A percentile compares a stretch with the other conserved stretches of the same genome.
Evolutionary conservation across 2,888 invertebrate genomes (phyloP).

Genomic region (Leptogaster cylindrica): DNA sequence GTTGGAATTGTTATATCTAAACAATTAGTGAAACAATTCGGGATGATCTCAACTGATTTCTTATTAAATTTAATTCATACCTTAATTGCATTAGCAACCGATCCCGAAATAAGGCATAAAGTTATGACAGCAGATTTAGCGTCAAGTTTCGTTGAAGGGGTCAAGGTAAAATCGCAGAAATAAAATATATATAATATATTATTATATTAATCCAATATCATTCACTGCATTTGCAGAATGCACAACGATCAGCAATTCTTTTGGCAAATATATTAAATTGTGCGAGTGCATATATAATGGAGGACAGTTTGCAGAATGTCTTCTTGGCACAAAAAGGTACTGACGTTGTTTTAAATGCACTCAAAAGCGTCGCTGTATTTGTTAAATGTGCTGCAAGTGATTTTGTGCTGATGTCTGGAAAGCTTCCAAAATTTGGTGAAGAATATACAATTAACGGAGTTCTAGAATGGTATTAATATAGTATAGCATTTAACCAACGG

Average conservation of each 20-base stretch:
- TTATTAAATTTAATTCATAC: conserved; percentile 20
- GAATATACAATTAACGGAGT: conserved; percentile 55
- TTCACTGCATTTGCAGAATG: conserved; percentile 14
- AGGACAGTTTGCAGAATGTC: conserved; percentile 49
- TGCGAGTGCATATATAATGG: conserved; percentile 48
- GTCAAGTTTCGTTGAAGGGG: conserved; percentile 14
- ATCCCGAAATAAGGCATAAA: conserved; percentile 22
- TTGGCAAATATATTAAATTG: conserved; percentile 44
- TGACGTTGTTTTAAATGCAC: conserved; percentile 53
- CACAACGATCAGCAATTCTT: conserved; percentile 33
- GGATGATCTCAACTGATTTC: conserved; percentile 36
- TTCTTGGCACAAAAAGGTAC: conserved; percentile 51
- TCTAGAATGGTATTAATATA: conserved; percentile 52
- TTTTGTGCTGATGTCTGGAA: conserved; percentile 56
- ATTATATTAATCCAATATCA: too few relatives aligned
- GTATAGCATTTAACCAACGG: not conserved
- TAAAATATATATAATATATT: too few relatives aligned
- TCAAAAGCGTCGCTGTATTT: conserved; percentile 54
- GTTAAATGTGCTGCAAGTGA: conserved; percentile 56
- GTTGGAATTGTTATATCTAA: not conserved
- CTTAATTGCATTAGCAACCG: conserved; percentile 33
- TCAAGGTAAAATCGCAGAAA: conserved; percentile 28
- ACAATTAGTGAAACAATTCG: conserved; percentile 24
- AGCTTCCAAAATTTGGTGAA: conserved; percentile 52
- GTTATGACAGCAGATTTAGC: conserved; percentile 32